Conservation (phyloP, 1,140 invertebrate genomes). For the Cecropterus lyciades region DNA sequence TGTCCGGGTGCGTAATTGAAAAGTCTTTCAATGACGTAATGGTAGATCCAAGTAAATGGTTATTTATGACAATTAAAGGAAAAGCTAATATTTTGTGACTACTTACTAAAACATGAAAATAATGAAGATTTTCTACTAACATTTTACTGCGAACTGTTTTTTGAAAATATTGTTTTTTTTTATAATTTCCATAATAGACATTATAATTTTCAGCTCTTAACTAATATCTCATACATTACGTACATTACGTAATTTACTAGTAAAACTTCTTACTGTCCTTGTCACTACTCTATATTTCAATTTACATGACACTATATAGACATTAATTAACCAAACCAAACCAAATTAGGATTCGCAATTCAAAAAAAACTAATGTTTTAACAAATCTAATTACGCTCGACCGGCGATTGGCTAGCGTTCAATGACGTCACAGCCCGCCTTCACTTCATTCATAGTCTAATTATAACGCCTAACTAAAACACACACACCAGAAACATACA, state of each 20-base stretch:
- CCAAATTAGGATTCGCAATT: neutral
- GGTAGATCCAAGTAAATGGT: neutral
- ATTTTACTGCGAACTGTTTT: too few relatives aligned
- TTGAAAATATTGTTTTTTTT: too few relatives aligned
- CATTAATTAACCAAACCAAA: neutral
- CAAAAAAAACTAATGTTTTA: neutral
- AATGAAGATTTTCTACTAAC: too few relatives aligned
- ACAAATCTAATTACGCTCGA: constrained; percentile 21
- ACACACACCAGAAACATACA: too few relatives aligned
- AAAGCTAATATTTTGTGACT: neutral
- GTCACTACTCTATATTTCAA: too few relatives aligned
- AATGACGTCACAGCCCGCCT: constrained; percentile 45
- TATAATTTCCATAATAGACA: too few relatives aligned
- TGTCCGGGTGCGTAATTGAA: constrained; percentile 22
- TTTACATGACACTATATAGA: too few relatives aligned
- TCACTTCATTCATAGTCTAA: constrained; percentile 57
- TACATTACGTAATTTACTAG: too few relatives aligned
- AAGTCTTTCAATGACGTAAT: neutral
- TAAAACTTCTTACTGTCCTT: too few relatives aligned
- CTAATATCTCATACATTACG: too few relatives aligned
- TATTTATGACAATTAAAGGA: neutral
- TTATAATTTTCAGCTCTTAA: too few relatives aligned
- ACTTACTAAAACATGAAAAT: neutral
- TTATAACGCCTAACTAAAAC: constrained; percentile 42
- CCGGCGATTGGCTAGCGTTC: constrained; percentile 37